Percentiles rank a stretch among this genome's conserved stretches.
Conservation (phyloP, 2,888 invertebrate genomes). For the Pinctada fucata region DNA sequence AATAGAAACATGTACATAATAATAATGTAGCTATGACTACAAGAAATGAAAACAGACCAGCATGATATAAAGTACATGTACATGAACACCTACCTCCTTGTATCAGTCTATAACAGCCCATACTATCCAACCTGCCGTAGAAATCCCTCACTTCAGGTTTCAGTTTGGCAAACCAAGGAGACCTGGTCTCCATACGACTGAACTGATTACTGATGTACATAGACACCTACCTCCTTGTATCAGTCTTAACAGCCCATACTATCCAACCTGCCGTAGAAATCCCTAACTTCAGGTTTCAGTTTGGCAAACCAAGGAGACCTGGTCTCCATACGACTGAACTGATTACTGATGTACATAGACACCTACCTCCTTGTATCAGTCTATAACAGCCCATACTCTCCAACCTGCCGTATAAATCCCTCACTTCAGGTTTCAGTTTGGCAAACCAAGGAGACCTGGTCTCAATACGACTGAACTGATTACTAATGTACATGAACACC, state of each 20-base stretch:
- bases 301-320: constrained; percentile 68
- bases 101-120: constrained; percentile 75
- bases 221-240: too few relatives aligned
- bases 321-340: constrained; percentile 61
- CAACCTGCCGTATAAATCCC: constrained; percentile 80
- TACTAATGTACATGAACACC: constrained; percentile 76
- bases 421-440: constrained; percentile 77
- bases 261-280: constrained; percentile 79
- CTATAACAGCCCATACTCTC: constrained; percentile 75
- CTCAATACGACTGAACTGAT: constrained; percentile 61
- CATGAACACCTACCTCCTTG: constrained; percentile 75
- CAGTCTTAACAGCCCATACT: constrained; percentile 75
- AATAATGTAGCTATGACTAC: too few relatives aligned
- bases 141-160: constrained; percentile 78
- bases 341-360: too few relatives aligned
- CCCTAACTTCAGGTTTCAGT: constrained; percentile 78
- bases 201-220: constrained; percentile 66
- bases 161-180: constrained; percentile 67
- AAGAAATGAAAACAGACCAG: too few relatives aligned
- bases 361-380: constrained; percentile 77
- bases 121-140: constrained; percentile 79
- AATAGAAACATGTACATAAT: too few relatives aligned
- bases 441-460: constrained; percentile 68
- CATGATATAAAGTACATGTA: too few relatives aligned
- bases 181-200: constrained; percentile 60